Conservation (phyloP, 2,113 vertebrate species). For the Ictidomys tridecemlineatus region DNA sequence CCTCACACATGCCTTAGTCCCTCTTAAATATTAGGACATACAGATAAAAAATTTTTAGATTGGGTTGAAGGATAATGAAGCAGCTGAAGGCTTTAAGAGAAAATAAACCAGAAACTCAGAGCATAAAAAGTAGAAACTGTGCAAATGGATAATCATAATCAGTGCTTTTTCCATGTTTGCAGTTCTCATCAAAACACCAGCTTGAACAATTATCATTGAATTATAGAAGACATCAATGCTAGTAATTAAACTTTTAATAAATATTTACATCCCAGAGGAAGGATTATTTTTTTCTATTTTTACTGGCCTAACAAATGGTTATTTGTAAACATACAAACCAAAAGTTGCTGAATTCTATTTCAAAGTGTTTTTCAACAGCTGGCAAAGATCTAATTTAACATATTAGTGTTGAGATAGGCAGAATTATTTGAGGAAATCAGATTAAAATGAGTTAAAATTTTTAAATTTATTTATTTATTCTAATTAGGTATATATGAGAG, state of each 20-base stretch:
- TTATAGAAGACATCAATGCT: not conserved
- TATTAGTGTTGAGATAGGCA: not conserved
- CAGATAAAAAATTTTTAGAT: not conserved
- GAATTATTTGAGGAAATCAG: constrained; percentile 2
- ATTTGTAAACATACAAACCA: constrained; percentile 59
- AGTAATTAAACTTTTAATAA: constrained; percentile 55
- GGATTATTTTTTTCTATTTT: constrained; percentile 10
- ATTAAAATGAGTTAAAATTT: not conserved
- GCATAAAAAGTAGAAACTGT: not conserved
- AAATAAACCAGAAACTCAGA: constrained; percentile 46
- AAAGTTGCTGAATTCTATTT: constrained; percentile 36
- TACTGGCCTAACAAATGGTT: not conserved
- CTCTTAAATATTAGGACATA: constrained; percentile 25
- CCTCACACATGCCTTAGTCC: not conserved
- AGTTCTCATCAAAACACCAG: constrained; percentile 1
- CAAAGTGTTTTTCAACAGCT: constrained; percentile 29
- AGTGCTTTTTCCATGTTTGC: not conserved
- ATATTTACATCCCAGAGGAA: constrained; percentile 1
- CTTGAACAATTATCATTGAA: constrained; percentile 9
- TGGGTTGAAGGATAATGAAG: not conserved
- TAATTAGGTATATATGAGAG: too few relatives aligned
- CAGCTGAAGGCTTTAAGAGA: not conserved
- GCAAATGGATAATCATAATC: constrained; percentile 18
- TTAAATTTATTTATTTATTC: too few relatives aligned
- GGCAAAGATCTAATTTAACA: not conserved